phyloP scores from a whole-genome alignment of 53 echinoderm and acorn worm species.

The Stichopus horrens region DNA sequence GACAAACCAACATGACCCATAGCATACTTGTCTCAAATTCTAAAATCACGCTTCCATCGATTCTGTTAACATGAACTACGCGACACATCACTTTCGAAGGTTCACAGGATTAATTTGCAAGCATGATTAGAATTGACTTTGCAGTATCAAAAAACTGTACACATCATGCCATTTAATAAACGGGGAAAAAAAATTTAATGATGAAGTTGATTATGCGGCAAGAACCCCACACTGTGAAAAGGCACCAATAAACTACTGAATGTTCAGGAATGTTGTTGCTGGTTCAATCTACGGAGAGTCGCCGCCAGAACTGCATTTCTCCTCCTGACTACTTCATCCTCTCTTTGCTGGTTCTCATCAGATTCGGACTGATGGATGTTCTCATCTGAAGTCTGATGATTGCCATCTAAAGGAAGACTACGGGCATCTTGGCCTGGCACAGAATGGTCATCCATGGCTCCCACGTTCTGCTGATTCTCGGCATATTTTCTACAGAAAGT shows the following conservation, averaged over 20 bases:
- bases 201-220: too few species aligned
- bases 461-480: slow-evolving; percentile 29
- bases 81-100: too few species aligned
- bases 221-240: not conserved
- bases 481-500: slow-evolving; percentile 35
- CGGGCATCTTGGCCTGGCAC: not conserved
- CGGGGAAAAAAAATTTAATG: too few species aligned
- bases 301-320: slow-evolving; percentile 75
- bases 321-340: slow-evolving; percentile 51
- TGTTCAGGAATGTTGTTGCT: slow-evolving; percentile 49
- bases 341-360: not conserved
- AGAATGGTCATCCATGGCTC: slow-evolving; percentile 5
- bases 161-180: too few species aligned
- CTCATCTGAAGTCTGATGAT: not conserved
- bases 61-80: too few species aligned
- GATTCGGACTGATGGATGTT: not conserved
- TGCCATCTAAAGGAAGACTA: not conserved
- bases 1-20: too few species aligned
- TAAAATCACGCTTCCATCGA: too few species aligned
- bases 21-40: too few species aligned
- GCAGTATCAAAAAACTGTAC: too few species aligned
- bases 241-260: not conserved
- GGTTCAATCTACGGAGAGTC: slow-evolving; percentile 72
- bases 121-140: too few species aligned
- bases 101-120: too few species aligned